Evolutionary conservation across 1,140 invertebrate genomes (phyloP).

Genomic region (Drosophila erecta): DNA sequence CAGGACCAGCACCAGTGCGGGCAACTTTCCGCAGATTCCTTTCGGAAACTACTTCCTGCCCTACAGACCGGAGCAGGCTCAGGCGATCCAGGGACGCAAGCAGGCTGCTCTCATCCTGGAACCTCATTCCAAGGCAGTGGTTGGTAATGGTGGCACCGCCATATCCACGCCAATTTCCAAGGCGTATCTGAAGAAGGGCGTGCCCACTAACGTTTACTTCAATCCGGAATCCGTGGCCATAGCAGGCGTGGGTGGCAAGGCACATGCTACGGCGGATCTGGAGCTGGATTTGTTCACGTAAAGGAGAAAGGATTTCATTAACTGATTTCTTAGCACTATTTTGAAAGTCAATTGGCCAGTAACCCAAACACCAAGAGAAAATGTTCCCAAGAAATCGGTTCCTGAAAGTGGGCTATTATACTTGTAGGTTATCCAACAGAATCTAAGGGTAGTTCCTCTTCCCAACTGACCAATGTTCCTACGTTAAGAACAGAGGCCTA

Average conservation of each 20-base stretch:
- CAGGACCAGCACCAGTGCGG: conserved; percentile 63
- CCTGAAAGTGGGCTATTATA: background rate
- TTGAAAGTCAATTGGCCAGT: background rate
- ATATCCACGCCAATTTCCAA: conserved; percentile 88
- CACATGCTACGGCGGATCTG: conserved; percentile 89
- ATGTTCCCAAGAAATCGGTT: background rate
- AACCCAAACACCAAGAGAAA: background rate
- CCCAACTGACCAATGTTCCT: conserved; percentile 48
- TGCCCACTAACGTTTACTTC: conserved; percentile 86
- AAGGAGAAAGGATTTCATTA: background rate
- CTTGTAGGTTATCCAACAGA: conserved; percentile 12
- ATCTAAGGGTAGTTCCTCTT: conserved; percentile 28
- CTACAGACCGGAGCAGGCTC: conserved; percentile 47
- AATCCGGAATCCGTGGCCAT: conserved; percentile 89
- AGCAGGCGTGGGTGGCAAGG: conserved; percentile 89
- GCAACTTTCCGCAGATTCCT: conserved; percentile 73
- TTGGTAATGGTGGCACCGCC: conserved; percentile 87
- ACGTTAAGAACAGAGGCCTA: conserved; percentile 51
- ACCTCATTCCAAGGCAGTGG: conserved; percentile 87
- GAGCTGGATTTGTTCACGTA: conserved; percentile 84
- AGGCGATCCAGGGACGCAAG: conserved; percentile 54
- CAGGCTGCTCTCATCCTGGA: conserved; percentile 86
- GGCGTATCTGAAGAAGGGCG: conserved; percentile 86
- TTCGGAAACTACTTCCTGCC: conserved; percentile 78
- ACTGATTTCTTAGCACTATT: conserved; percentile 3